Conservation (phyloP, 2,113 vertebrate genomes). For the Rhinolophus sinicus region DNA sequence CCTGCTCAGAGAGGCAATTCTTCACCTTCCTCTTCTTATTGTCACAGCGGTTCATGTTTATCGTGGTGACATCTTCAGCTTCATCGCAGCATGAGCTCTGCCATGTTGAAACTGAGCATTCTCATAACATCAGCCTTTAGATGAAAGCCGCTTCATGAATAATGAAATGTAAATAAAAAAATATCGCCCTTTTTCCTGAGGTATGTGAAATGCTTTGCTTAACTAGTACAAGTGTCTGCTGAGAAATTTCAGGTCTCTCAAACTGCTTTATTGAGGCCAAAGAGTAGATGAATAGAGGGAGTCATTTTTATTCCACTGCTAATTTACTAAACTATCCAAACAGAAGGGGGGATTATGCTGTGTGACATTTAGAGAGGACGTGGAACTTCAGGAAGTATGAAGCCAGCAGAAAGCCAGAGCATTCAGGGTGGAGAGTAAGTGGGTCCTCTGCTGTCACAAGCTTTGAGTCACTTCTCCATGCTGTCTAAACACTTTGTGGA, state of each 20-base stretch:
- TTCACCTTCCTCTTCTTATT: slow-evolving; percentile 81
- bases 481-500: not conserved
- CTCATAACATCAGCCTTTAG: slow-evolving; percentile 71
- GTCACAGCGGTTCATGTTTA: slow-evolving; percentile 84
- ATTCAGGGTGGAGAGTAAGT: not conserved
- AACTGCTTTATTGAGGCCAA: slow-evolving; percentile 67
- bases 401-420: slow-evolving; percentile 30
- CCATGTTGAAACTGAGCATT: slow-evolving; percentile 70
- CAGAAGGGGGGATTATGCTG: not conserved
- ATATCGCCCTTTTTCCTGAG: slow-evolving; percentile 62
- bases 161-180: slow-evolving; percentile 81
- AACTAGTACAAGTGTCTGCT: slow-evolving; percentile 66
- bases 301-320: slow-evolving; percentile 60
- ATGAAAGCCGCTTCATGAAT: slow-evolving; percentile 80
- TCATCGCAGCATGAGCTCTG: slow-evolving; percentile 70
- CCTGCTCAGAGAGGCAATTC: slow-evolving; percentile 77
- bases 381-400: slow-evolving; percentile 15
- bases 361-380: not conserved
- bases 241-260: slow-evolving; percentile 67
- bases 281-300: slow-evolving; percentile 49
- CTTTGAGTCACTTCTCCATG: not conserved
- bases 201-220: slow-evolving; percentile 79
- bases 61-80: slow-evolving; percentile 83
- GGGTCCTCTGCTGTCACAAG: not conserved
- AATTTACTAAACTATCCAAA: slow-evolving; percentile 73